Evolutionary conservation across 2,888 invertebrate species (phyloP), one percentile per base, ranked within the genome.

Genomic region (Drepana falcataria): DNA sequence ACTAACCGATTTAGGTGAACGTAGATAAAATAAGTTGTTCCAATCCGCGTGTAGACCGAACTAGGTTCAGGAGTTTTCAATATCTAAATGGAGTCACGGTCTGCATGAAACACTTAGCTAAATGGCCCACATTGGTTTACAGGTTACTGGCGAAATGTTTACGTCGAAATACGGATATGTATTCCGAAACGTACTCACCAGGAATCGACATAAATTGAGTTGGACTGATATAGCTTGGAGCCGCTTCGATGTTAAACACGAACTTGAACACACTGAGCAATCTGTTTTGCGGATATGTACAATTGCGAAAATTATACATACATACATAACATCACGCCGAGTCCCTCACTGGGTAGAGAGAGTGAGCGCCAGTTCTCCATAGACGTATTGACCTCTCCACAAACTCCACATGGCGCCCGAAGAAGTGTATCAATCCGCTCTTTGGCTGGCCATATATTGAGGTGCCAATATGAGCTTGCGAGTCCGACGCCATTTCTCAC

Each of bases 81-180:
- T 85, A 84, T 79, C 79, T 69, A 79, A 79, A 85, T 85, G 80
- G 82, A 70, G 66, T 57, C 56, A 61, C 57, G 60, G 68, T 67
- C 77, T 74, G 83, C 83, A 83, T 79, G 74, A 77, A 83, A 78
- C 84, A 84, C 85, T 85, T 82, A 83, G 75, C 76, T 74, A 80
- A 84, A 84, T 84, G 77, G 80, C 73, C 77, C 77, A 81, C 79
- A 73, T 71, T 84, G 77, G 80, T 73, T 77, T 78, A 81, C 79
- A 73, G 72, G 72, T 77, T 71, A 64, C 68, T 60, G 51, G 56
- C 51, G 57, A 61, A 58, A 68, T 70, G 78, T 79, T 80, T 79
- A 78, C 73, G 61, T 59, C 57, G 48, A 58, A 56, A 55, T 53
- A 48, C 52, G 51, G 53, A 58, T 59, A 60, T 65, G 49, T 56